Conservation (phyloP, 2,888 invertebrate species). For the Drosophila prostipennis region DNA sequence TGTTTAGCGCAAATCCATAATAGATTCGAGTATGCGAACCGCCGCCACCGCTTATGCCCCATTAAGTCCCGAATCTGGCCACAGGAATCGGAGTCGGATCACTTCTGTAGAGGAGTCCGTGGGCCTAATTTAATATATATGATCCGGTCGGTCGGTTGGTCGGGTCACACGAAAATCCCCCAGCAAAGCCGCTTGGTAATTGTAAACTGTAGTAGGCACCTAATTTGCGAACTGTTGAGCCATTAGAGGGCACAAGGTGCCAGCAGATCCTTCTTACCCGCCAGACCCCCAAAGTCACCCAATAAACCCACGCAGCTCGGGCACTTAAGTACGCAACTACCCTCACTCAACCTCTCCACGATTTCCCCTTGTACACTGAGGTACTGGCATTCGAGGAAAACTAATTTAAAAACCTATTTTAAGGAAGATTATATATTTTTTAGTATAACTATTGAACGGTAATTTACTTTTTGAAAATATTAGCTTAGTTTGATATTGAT, state of each 20-base stretch:
- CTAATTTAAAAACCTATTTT: background rate
- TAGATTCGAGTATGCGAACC: slow-evolving; percentile 15
- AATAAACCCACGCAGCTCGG: slow-evolving; percentile 22
- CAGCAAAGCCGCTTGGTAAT: slow-evolving; percentile 58
- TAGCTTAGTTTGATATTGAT: background rate
- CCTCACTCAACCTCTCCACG: slow-evolving; percentile 15
- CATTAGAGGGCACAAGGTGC: slow-evolving; percentile 63
- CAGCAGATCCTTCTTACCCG: slow-evolving; percentile 14
- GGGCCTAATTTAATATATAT: slow-evolving; percentile 59
- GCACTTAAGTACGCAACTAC: slow-evolving; percentile 56
- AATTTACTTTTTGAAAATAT: too few species aligned
- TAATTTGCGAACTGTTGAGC: slow-evolving; percentile 77
- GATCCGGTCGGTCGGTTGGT: slow-evolving; percentile 29
- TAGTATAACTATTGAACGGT: too few species aligned
- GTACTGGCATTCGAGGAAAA: background rate
- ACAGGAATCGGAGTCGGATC: slow-evolving; percentile 5
- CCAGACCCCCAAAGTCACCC: background rate
- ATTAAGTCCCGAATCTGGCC: slow-evolving; percentile 24
- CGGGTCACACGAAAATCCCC: slow-evolving; percentile 60
- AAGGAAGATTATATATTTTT: too few species aligned
- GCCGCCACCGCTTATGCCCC: slow-evolving; percentile 11
- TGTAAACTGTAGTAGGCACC: slow-evolving; percentile 72
- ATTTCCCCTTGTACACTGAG: slow-evolving; percentile 11
- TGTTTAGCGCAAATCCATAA: slow-evolving; percentile 19
- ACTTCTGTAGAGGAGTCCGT: background rate